Conservation (phyloP, 2,888 invertebrate genomes). For the Pomacea canaliculata region DNA sequence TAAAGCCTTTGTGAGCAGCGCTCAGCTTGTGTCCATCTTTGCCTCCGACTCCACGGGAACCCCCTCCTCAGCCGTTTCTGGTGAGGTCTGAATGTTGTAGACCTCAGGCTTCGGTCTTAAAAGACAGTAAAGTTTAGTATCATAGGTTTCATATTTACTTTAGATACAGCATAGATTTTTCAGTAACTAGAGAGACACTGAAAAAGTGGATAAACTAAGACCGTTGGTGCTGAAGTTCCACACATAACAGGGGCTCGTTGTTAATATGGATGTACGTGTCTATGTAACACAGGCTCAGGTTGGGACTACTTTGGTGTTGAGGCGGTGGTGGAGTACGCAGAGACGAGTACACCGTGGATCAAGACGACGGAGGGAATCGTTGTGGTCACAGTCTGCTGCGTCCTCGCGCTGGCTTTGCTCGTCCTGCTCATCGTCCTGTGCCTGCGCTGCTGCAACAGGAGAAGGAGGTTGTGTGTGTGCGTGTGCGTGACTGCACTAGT, state of each 20-base stretch:
- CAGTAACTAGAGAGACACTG: too few species aligned
- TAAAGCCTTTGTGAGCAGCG: conserved; percentile 43
- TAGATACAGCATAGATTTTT: too few species aligned
- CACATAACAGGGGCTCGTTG: too few species aligned
- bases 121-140: too few species aligned
- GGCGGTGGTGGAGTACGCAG: conserved; percentile 31
- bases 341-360: conserved; percentile 31
- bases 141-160: too few species aligned
- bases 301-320: conserved; percentile 36
- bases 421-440: conserved; percentile 25
- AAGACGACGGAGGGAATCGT: conserved; percentile 34
- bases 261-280: too few species aligned
- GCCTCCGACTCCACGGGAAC: conserved; percentile 43
- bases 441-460: conserved; percentile 26
- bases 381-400: conserved; percentile 33
- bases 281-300: conserved; percentile 15
- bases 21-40: conserved; percentile 41
- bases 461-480: conserved; percentile 8
- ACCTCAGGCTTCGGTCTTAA: neutral
- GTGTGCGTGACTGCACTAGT: too few species aligned
- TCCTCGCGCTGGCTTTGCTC: conserved; percentile 36
- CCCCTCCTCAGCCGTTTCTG: conserved; percentile 41
- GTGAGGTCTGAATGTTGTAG: conserved; percentile 24
- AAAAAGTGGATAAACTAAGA: too few species aligned
- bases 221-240: too few species aligned